Evolutionary conservation across 1,140 invertebrate species (phyloP).

Genomic region (Phocides pigmalion): DNA sequence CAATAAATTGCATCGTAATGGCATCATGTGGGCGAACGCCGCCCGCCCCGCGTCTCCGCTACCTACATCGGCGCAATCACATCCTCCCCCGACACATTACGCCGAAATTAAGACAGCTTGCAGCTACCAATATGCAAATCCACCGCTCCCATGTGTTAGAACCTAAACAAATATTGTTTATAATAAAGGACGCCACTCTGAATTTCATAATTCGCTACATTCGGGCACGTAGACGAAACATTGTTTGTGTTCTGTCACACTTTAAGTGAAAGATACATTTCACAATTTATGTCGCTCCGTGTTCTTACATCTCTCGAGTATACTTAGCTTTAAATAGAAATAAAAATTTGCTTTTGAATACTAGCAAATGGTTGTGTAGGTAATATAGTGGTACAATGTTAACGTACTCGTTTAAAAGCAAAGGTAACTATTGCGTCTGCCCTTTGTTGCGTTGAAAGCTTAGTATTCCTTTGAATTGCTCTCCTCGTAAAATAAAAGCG

Average conservation of each 20-base stretch:
- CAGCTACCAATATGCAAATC: conserved; percentile 54
- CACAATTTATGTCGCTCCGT: conserved; percentile 30
- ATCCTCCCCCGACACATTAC: conserved; percentile 52
- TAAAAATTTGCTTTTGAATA: conserved; percentile 21
- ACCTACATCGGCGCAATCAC: conserved; percentile 42
- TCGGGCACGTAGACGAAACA: conserved; percentile 23
- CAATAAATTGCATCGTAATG: conserved; percentile 61
- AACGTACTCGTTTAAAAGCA: conserved; percentile 35
- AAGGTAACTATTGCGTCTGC: conserved; percentile 53
- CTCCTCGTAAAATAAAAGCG: conserved; percentile 65
- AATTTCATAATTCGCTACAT: conserved; percentile 38
- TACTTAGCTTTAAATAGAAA: conserved; percentile 17
- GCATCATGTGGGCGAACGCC: conserved; percentile 50
- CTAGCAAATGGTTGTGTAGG: conserved; percentile 16
- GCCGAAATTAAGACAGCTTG: conserved; percentile 65
- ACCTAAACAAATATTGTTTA: conserved; percentile 43
- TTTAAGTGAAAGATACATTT: conserved; percentile 30
- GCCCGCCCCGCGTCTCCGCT: conserved; percentile 9
- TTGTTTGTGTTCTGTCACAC: conserved; percentile 19
- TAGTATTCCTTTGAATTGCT: conserved; percentile 72
- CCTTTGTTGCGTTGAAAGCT: conserved; percentile 60
- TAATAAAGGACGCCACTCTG: conserved; percentile 36
- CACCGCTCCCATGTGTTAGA: conserved; percentile 35
- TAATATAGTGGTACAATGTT: conserved; percentile 21
- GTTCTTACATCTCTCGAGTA: conserved; percentile 15